Conservation (phyloP, 1,140 invertebrate species). For the Drusus annulatus region DNA sequence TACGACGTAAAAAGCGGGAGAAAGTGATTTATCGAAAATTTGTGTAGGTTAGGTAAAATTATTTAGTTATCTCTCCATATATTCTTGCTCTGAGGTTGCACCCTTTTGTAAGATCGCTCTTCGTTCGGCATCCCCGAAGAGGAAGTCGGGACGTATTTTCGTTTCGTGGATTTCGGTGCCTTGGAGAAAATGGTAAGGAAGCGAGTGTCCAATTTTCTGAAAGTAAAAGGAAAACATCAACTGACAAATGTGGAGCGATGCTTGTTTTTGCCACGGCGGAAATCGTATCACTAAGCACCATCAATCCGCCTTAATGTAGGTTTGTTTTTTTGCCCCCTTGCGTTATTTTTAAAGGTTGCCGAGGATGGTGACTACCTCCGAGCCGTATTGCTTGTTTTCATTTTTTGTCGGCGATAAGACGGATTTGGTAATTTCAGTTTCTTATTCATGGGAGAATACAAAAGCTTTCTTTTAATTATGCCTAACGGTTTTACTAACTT, state of each 20-base stretch:
- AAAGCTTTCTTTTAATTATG: no score
- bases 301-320: constrained; percentile 32
- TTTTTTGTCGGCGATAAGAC: not conserved
- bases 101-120: no score
- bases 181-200: not conserved
- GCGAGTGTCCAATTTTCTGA: constrained; percentile 35
- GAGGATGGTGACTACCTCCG: not conserved
- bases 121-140: no score
- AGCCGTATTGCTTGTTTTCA: not conserved
- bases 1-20: no score
- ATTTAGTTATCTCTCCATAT: no score
- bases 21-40: no score
- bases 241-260: constrained; percentile 34
- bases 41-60: no score
- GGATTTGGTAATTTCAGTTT: no score
- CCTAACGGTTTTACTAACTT: no score
- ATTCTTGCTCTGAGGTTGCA: no score
- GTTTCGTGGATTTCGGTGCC: not conserved
- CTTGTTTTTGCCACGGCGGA: constrained; percentile 28
- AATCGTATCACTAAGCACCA: constrained; percentile 37
- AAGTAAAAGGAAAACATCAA: constrained; percentile 14
- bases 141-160: no score
- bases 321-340: constrained; percentile 14
- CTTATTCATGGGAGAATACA: no score
- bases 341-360: constrained; percentile 24